phyloP scores from a whole-genome alignment of 1,140 invertebrate genomes.

The Macrobrachium nipponense region DNA sequence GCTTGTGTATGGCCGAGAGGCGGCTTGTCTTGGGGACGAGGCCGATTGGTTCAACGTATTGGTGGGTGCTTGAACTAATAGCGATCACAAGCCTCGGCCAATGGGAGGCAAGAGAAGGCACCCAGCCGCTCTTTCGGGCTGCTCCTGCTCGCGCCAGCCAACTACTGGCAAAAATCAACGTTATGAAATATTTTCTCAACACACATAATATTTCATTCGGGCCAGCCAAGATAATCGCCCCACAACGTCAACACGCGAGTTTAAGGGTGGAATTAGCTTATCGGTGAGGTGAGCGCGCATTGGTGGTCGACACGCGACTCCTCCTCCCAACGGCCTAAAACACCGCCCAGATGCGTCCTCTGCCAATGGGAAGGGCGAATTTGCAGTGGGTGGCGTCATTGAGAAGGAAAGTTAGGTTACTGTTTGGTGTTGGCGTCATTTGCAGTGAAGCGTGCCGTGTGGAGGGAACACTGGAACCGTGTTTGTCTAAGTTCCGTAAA shows the following conservation, averaged over 20 bases:
- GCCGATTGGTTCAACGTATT: constrained; percentile 60
- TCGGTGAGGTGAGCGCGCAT: constrained; percentile 59
- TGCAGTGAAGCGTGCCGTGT: constrained; percentile 58
- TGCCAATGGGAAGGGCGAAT: constrained; percentile 41
- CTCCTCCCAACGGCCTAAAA: constrained; percentile 36
- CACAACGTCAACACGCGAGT: constrained; percentile 64
- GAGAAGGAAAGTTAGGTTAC: constrained; percentile 57
- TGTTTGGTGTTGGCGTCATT: constrained; percentile 56
- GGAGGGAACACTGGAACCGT: constrained; percentile 24
- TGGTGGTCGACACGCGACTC: constrained; percentile 45
- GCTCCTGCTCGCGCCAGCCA: constrained; percentile 61
- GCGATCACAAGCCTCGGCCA: constrained; percentile 55
- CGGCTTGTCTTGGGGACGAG: constrained; percentile 57
- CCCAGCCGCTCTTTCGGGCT: constrained; percentile 58
- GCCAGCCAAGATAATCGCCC: constrained; percentile 64
- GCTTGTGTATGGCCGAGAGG: constrained; percentile 59
- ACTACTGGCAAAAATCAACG: constrained; percentile 65
- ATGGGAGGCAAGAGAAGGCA: constrained; percentile 59
- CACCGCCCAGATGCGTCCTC: constrained; percentile 28
- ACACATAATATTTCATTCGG: constrained; percentile 65
- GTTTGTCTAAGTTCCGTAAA: constrained; percentile 28
- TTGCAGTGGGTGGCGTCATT: constrained; percentile 43
- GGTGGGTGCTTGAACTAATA: constrained; percentile 60
- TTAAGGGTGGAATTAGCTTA: constrained; percentile 65
- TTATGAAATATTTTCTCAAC: constrained; percentile 65